Conservation (phyloP, 2,888 invertebrate genomes). For the Ennomos erosarius region DNA sequence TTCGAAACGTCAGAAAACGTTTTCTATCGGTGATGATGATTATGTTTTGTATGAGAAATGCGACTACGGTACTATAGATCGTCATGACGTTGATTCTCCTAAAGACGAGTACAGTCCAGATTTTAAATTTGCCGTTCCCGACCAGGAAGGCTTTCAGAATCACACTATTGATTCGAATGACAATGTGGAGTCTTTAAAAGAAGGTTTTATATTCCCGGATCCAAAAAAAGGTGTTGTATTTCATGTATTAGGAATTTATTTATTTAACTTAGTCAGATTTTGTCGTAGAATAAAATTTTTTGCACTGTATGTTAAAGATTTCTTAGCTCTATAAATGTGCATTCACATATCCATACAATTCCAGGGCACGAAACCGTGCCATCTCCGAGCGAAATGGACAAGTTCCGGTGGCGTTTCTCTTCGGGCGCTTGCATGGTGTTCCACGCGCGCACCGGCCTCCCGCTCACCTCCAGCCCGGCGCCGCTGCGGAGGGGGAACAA, state of each 20-base stretch:
- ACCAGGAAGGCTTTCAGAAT: slow-evolving; percentile 17
- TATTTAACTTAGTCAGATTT: too few relatives aligned
- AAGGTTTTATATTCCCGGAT: slow-evolving; percentile 63
- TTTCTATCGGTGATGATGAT: slow-evolving; percentile 69
- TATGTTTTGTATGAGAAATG: slow-evolving; percentile 75
- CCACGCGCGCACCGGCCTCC: slow-evolving; percentile 92
- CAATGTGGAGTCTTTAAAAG: slow-evolving; percentile 29
- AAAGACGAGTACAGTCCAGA: slow-evolving; percentile 46
- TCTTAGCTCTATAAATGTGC: too few relatives aligned
- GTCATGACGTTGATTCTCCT: slow-evolving; percentile 60
- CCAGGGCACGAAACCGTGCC: slow-evolving; percentile 79
- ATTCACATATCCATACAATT: too few relatives aligned
- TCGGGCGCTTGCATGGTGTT: slow-evolving; percentile 94
- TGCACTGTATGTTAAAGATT: too few relatives aligned
- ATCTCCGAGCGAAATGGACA: slow-evolving; percentile 88
- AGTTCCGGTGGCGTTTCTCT: slow-evolving; percentile 90
- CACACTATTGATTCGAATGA: slow-evolving; percentile 12
- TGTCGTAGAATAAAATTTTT: too few relatives aligned
- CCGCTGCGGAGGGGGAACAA: slow-evolving; percentile 91
- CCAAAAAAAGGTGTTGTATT: slow-evolving; percentile 40
- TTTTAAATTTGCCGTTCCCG: slow-evolving; percentile 36
- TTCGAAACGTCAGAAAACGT: slow-evolving; percentile 71
- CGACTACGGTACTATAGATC: slow-evolving; percentile 75
- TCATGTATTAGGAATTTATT: slow-evolving; percentile 41
- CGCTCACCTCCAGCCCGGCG: slow-evolving; percentile 94